Conservation (phyloP, 2,113 vertebrate species). For the Trogon surrucura region DNA sequence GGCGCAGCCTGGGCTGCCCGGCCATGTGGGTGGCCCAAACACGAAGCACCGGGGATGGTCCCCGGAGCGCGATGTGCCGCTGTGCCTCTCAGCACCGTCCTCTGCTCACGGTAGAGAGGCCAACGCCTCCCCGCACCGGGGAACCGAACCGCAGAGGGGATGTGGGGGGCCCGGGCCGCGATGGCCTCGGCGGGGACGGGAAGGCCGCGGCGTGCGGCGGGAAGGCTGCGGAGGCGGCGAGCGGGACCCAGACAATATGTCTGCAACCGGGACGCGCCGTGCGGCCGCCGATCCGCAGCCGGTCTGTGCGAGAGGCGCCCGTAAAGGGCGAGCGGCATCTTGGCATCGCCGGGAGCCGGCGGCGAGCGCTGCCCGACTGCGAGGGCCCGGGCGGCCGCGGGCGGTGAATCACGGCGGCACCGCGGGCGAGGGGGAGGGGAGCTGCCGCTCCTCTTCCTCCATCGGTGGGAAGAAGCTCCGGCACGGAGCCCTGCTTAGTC, state of each 20-base stretch:
- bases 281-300: neutral
- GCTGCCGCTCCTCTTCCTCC: conserved; percentile 41
- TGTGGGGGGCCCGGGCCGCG: neutral
- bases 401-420: neutral
- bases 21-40: fast-evolving
- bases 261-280: neutral
- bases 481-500: conserved; percentile 18
- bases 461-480: neutral
- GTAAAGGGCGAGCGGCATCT: neutral
- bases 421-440: neutral
- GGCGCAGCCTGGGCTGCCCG: neutral
- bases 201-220: neutral
- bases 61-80: neutral
- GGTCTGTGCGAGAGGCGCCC: neutral
- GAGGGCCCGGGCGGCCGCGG: neutral
- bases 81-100: neutral
- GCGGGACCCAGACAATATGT: conserved; percentile 1
- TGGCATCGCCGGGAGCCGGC: neutral
- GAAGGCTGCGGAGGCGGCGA: neutral
- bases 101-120: fast-evolving
- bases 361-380: neutral
- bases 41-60: neutral
- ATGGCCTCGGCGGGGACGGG: neutral
- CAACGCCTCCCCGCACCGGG: neutral
- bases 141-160: neutral